A percentile compares a stretch with the other conserved stretches of the same genome.
phyloP scores from a whole-genome alignment of 2,797 vertebrate genomes.

The Thalassophryne amazonica region DNA sequence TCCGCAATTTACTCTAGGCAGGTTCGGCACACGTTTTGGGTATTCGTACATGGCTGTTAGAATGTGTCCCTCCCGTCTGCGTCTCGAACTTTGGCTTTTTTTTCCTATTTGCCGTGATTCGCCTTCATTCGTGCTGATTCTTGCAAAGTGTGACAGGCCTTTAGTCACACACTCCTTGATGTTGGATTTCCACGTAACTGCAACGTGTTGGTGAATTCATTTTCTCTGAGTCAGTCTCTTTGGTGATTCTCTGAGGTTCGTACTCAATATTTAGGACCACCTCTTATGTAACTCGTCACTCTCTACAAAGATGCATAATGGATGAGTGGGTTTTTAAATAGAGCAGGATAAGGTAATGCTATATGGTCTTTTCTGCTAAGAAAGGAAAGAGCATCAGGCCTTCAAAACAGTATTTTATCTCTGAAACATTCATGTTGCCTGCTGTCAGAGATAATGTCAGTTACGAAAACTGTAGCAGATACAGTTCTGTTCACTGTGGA shows the following conservation, averaged over 20 bases:
- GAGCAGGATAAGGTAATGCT: neutral
- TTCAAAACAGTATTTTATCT: slow-evolving; percentile 33
- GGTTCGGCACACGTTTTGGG: too few relatives aligned
- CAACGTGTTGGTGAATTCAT: slow-evolving; percentile 3
- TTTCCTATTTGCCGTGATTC: too few relatives aligned
- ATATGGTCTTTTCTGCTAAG: slow-evolving; percentile 8
- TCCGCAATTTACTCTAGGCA: too few relatives aligned
- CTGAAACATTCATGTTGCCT: slow-evolving; percentile 11
- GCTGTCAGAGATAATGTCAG: slow-evolving; percentile 41
- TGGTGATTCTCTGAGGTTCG: slow-evolving; percentile 15
- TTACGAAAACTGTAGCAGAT: slow-evolving; percentile 48
- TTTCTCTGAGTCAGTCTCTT: slow-evolving; percentile 7
- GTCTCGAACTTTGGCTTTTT: too few relatives aligned
- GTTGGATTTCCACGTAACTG: slow-evolving; percentile 6
- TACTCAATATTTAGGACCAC: slow-evolving; percentile 13
- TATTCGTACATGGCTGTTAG: too few relatives aligned
- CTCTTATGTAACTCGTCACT: slow-evolving; percentile 16
- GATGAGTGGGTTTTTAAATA: slow-evolving; percentile 12
- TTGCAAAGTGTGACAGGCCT: too few relatives aligned
- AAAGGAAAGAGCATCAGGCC: slow-evolving; percentile 18
- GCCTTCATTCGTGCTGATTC: too few relatives aligned
- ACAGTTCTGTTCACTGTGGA: slow-evolving; percentile 29
- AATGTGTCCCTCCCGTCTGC: too few relatives aligned
- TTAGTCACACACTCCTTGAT: slow-evolving; percentile 11
- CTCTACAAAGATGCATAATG: neutral